Evolutionary conservation across 2,113 vertebrate species (phyloP).

Genomic region (Microcebus jonahi): DNA sequence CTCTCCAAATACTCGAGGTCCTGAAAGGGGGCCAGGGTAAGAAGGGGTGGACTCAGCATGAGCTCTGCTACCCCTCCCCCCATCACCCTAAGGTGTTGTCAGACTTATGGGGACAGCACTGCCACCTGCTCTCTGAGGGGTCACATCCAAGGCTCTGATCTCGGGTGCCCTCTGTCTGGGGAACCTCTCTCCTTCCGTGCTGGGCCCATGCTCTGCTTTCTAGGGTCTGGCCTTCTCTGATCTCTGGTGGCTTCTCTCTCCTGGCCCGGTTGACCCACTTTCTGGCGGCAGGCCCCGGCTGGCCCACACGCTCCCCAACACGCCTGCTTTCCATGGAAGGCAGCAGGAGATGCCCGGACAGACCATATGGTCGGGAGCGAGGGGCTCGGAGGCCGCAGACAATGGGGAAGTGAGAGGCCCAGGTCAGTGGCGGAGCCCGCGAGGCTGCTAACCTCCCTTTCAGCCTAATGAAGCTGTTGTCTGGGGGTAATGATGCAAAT

Average conservation of each 20-base stretch:
- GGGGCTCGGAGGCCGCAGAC: constrained; percentile 80
- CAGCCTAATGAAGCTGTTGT: constrained; percentile 88
- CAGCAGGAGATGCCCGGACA: constrained; percentile 70
- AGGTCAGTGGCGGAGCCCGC: constrained; percentile 83
- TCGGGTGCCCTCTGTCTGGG: not conserved
- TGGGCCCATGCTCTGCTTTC: not conserved
- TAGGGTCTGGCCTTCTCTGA: not conserved
- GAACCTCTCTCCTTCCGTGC: not conserved
- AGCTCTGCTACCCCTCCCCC: not conserved
- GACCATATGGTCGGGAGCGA: constrained; percentile 83
- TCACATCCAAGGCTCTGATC: not conserved
- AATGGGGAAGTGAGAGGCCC: constrained; percentile 85
- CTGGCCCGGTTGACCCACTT: not conserved
- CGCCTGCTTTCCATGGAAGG: constrained; percentile 30
- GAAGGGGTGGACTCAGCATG: not conserved
- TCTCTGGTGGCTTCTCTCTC: not conserved
- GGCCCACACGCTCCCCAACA: not conserved
- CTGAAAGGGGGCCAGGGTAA: not conserved
- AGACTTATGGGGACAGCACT: not conserved
- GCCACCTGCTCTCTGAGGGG: not conserved
- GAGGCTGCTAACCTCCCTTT: constrained; percentile 82
- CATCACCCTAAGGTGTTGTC: not conserved
- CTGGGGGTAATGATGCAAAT: constrained; percentile 87
- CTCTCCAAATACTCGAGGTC: not conserved
- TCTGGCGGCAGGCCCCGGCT: not conserved